Evolutionary conservation across 2,797 vertebrate genomes (phyloP).

Genomic region (Lithobates pipiens): DNA sequence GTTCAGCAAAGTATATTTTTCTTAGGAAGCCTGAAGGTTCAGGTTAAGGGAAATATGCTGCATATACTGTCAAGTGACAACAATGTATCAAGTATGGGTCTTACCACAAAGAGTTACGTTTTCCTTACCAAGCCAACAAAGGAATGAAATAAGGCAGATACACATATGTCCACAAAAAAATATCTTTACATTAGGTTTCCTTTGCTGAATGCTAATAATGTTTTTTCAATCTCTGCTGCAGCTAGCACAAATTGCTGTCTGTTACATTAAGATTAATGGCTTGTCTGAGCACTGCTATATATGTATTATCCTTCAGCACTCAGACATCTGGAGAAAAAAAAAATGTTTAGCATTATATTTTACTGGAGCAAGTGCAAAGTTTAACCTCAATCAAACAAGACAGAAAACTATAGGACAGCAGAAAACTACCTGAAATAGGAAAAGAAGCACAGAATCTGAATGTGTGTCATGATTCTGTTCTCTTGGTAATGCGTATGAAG

Average conservation of each 20-base stretch:
- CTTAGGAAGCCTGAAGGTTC: no score
- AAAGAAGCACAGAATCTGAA: neutral
- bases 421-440: neutral
- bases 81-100: neutral
- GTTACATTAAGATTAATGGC: slow-evolving; percentile 44
- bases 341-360: slow-evolving; percentile 9
- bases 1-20: no score
- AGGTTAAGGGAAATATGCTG: neutral
- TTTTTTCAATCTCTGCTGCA: slow-evolving; percentile 29
- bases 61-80: no score
- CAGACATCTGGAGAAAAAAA: neutral
- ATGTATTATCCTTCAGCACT: slow-evolving; percentile 24
- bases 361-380: slow-evolving; percentile 8
- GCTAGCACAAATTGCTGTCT: slow-evolving; percentile 25
- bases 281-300: slow-evolving; percentile 14
- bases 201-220: neutral
- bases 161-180: neutral
- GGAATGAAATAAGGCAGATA: neutral
- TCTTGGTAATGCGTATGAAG: neutral
- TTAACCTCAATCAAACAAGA: slow-evolving; percentile 24
- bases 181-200: slow-evolving; percentile 10
- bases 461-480: neutral
- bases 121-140: neutral
- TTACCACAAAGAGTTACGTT: neutral
- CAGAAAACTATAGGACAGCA: neutral